A percentile compares a stretch with the other conserved stretches of the same genome.
Conservation (phyloP, 2,888 invertebrate species). For the Cosmopolites sordidus region DNA sequence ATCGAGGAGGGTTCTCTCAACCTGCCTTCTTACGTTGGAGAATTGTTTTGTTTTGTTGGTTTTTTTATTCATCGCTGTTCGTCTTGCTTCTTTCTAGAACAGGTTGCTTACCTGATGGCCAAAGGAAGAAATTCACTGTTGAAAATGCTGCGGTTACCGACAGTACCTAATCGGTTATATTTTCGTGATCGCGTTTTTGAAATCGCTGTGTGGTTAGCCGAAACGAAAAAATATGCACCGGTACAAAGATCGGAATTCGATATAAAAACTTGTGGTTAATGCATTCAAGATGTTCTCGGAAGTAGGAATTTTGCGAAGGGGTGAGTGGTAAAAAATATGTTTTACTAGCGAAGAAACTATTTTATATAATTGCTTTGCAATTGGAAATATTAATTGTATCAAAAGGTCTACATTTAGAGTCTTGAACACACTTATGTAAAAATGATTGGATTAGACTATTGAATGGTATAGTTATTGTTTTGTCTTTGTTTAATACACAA, state of each 20-base stretch:
- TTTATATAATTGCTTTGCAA: too few relatives aligned
- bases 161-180: slow-evolving; percentile 22
- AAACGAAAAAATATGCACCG: not conserved
- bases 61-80: not conserved
- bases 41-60: slow-evolving; percentile 13
- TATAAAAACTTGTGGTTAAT: not conserved
- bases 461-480: too few relatives aligned
- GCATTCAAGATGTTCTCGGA: not conserved
- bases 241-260: not conserved
- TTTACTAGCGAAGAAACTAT: too few relatives aligned
- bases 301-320: too few relatives aligned
- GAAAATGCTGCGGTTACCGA: slow-evolving; percentile 24
- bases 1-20: slow-evolving; percentile 17
- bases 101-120: slow-evolving; percentile 19
- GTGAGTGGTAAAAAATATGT: too few relatives aligned
- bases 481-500: too few relatives aligned
- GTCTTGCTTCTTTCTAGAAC: slow-evolving; percentile 15
- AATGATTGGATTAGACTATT: too few relatives aligned
- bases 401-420: too few relatives aligned
- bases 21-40: slow-evolving; percentile 12
- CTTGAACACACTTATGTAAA: too few relatives aligned
- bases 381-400: too few relatives aligned
- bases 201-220: slow-evolving; percentile 12
- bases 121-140: slow-evolving; percentile 17
- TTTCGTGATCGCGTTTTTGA: slow-evolving; percentile 20